Base-by-base conservation (phyloP, 1,140 invertebrate species). In the Diprion similis region DNA sequence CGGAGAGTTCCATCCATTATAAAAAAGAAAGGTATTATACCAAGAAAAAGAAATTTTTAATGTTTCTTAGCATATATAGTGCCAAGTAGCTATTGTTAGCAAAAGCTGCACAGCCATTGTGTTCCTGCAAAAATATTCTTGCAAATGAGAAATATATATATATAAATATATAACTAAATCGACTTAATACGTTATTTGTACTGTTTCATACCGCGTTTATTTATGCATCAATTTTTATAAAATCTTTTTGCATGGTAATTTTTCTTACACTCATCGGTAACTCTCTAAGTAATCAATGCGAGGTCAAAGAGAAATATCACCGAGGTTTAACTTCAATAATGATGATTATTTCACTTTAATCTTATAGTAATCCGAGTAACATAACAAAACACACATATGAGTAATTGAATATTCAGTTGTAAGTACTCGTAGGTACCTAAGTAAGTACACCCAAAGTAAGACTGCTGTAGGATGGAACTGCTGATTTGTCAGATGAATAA, bases 401-500 rank as follows among this genome's bases (percentile, higher is more conserved):
- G 18, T 17, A 18, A 68, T 45, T 68, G 18, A 68, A 68, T 68
- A 19, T 18, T 68, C 11, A 19, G 18, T 18, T 17, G 13, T 68
- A 68, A 18, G 17, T 19, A 68, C 37, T 18, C 37, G 37, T 45
- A 24, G 19, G 37, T 68, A 68, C 37, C 17, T 45, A 68, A 68
- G 37, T 19, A 18, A 11, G 13, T 18, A 19, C 18, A 18, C 37
- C 17, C 66, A 68, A 19, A 18, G 66, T 68, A 19, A 18, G 37
- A 68, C 17, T 68, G 17, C 18, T 68, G 18, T 68, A 18, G 18
- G 66, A 45, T 68, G 37, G 66, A 45, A 19, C 17, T 18, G 19
- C 66, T 45, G 66, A 68, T 68, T 68, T 19, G 37, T 68, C 18
- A 68, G 37, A 68, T 68, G 37, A 68, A 68, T 45, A 18, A 68